These are phyloP conservation scores for Stigmatopora nigra DNA, from an alignment of 2,113 vertebrate genomes.

Conservation along the genomic window DNA sequence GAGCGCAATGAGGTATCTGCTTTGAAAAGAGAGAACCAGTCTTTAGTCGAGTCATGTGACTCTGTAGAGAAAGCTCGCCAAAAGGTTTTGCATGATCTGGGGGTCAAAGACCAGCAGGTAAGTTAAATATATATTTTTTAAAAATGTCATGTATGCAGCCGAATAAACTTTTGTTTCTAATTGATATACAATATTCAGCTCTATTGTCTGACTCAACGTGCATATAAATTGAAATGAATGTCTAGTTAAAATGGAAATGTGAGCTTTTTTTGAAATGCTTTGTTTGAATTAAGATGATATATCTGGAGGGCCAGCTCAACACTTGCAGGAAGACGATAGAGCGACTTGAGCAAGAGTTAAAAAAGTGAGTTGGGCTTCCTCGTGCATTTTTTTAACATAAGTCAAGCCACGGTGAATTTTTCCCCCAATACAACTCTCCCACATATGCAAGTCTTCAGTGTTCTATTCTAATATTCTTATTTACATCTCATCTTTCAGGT, in stretches of 20 bases:
- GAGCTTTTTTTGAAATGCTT: neutral
- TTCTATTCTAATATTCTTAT: slow-evolving; percentile 4
- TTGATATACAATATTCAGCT: neutral
- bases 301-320: slow-evolving; percentile 83
- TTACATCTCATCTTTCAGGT: slow-evolving; percentile 61
- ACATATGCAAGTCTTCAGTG: neutral
- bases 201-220: neutral
- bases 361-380: slow-evolving; percentile 69
- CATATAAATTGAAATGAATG: neutral
- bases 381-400: neutral
- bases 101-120: slow-evolving; percentile 82
- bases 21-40: slow-evolving; percentile 86
- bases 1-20: slow-evolving; percentile 77
- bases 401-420: neutral
- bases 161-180: neutral
- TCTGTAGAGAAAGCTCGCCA: slow-evolving; percentile 80
- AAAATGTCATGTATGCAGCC: neutral
- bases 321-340: slow-evolving; percentile 80
- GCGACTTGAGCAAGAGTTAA: slow-evolving; percentile 83
- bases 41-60: slow-evolving; percentile 82
- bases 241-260: neutral
- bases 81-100: slow-evolving; percentile 79
- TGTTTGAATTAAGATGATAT: slow-evolving; percentile 61
- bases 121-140: slow-evolving; percentile 2
- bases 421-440: neutral